Evolutionary conservation across 2,113 vertebrate genomes (phyloP), one percentile per base, ranked within the genome.

Genomic region (Chamaea fasciata): DNA sequence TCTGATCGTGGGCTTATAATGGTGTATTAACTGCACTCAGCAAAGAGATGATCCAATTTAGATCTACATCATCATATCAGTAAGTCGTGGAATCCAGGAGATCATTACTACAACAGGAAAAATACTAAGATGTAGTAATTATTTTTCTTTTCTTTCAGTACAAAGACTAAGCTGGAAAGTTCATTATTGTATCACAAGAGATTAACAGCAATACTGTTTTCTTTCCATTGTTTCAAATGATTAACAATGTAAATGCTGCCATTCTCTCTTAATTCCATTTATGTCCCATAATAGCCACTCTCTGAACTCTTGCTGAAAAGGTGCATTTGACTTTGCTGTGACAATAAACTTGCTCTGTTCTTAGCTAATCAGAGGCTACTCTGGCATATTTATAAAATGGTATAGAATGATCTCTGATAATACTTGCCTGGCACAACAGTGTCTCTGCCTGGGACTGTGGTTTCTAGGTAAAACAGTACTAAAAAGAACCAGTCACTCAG

Each of bases 281-380:
- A 63, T 47, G 74, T 52, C 18, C 82, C 63, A 47, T 42, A 60
- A 83, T 5, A 88, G 92, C 60, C 7, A 6, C 76, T 96, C 7
- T 1, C 47, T 73, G 74, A 94, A 89, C 76, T 81, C 75, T 9
- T 67, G 81, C 70, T 94, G 94, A 96, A 89, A 93, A 95, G 65
- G 70, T 86, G 37, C n/a, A 39, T 65, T 94, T 89, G 76, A 81
- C 95, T 85, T 96, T 95, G 93, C 88, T 94, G 81, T 83, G 90
- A 91, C 92, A 96, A 95, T 39, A 89, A 83, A 83, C 55, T 76
- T 87, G 65, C 73, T 82, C 87, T 92, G 31, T 68, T 89, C 71
- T 83, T 59, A 83, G 83, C 87, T 92, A 87, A 94, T 81, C 83
- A 94, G 71, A 53, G 90, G n/a, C 69, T 49, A 41, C 23, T 46